Evolutionary conservation across 2,113 vertebrate genomes (phyloP), one percentile per base, ranked within the genome.

Genomic region (Buteo buteo): DNA sequence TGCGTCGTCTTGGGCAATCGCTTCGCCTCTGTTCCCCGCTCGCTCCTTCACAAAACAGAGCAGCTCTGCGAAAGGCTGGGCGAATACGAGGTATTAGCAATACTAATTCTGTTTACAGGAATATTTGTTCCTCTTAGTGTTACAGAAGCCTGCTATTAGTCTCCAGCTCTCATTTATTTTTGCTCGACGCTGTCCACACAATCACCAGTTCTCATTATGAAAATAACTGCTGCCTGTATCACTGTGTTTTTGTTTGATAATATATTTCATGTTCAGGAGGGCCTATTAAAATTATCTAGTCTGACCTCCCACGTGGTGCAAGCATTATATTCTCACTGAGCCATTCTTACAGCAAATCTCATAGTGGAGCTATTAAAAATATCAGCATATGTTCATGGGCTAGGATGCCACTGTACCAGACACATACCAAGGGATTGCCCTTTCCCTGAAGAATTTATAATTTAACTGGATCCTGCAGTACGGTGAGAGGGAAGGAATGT

Each of bases 201-300:
- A 91, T 91, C 90, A 77, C 49, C 42, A 76, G 1, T 88, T 94
- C 94, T 96, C 73, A 92, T 96, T 94, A 94, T 54, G 65, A 95
- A 91, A 95, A 95, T 96, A 95, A 96, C 94, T 95, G 82, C 89
- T 91, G 69, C 77, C 91, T 91, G 22, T 85, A 91, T 96, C 45
- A 29, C 45, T 44, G 38, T 69, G 80, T 9, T 94, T 93, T 92
- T 95, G 82, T 96, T 95, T 96, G 90, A 91, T 91, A 92, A 93
- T 89, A 50, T 69, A 89, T 96, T 94, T 95, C 65, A 91, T 72
- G 86, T 95, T 95, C 80, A 82, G 81, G 86, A 96, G 65, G 86
- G 40, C 49, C 91, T 84, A 87, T 97, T 95, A 91, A 95, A 96
- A 93, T 93, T 91, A 96, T 95, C 77, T 82, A 77, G 55, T 86